Conservation (phyloP, 2,888 invertebrate species). For the Masnerella sp. region DNA sequence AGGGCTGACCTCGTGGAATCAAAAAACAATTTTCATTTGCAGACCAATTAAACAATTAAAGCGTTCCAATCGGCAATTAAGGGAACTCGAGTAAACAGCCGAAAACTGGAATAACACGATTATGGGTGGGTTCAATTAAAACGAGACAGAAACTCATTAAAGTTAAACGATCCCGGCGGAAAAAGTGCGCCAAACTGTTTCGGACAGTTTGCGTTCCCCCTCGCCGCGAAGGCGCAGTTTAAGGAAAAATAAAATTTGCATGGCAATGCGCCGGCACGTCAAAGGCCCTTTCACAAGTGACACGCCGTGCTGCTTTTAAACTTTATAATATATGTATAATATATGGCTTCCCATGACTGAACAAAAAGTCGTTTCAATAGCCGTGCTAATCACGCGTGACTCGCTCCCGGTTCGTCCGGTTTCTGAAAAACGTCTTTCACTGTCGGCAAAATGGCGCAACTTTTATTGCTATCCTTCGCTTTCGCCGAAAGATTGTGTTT, state of each 20-base stretch:
- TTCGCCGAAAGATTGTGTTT: no score
- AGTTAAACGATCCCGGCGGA: slow-evolving; percentile 23
- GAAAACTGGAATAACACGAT: slow-evolving; percentile 34
- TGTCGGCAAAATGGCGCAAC: no score
- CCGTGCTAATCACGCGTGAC: slow-evolving; percentile 12
- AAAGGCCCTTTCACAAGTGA: slow-evolving; percentile 5
- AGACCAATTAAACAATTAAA: slow-evolving; percentile 25
- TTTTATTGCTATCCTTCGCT: no score
- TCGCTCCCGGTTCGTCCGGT: no score
- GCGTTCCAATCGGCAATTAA: slow-evolving; percentile 25
- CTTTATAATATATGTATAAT: slow-evolving; percentile 32
- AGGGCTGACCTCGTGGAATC: neutral
- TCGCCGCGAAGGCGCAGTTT: neutral
- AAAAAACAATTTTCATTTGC: slow-evolving; percentile 1
- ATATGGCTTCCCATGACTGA: slow-evolving; percentile 7
- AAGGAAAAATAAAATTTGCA: slow-evolving; percentile 31
- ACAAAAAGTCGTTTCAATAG: slow-evolving; percentile 31
- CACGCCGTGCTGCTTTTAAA: slow-evolving; percentile 16
- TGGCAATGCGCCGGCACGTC: slow-evolving; percentile 7
- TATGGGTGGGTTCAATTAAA: slow-evolving; percentile 34
- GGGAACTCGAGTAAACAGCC: slow-evolving; percentile 19
- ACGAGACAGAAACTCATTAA: slow-evolving; percentile 38
- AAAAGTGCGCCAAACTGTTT: slow-evolving; percentile 24
- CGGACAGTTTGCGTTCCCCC: slow-evolving; percentile 7
- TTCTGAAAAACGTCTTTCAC: no score